Evolutionary conservation across 2,888 invertebrate species (phyloP).

Genomic region (Drosophila pseudotalamancana): DNA sequence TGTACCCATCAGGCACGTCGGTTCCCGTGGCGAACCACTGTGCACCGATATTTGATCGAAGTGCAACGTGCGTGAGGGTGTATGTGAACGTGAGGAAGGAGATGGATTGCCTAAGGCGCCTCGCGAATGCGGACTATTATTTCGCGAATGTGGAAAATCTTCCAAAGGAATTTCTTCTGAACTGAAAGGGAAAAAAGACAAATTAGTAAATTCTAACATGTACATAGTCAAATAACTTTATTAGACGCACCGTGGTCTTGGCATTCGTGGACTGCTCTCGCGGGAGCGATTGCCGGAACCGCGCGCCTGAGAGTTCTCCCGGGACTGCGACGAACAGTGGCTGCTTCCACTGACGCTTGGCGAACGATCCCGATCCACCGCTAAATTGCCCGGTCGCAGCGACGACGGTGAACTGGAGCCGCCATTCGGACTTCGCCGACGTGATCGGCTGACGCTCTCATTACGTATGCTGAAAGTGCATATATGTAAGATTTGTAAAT

Average conservation of each 20-base stretch:
- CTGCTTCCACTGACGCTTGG: constrained; percentile 81
- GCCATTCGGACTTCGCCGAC: constrained; percentile 85
- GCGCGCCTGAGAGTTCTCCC: constrained; percentile 81
- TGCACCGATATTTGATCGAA: constrained; percentile 75
- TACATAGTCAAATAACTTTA: neutral
- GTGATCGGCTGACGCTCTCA: constrained; percentile 79
- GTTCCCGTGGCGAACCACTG: constrained; percentile 65
- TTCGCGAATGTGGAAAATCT: constrained; percentile 88
- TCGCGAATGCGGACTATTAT: constrained; percentile 84
- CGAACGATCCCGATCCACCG: constrained; percentile 80
- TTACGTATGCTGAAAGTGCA: constrained; percentile 71
- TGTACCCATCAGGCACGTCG: constrained; percentile 33
- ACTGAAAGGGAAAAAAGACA: too few species aligned
- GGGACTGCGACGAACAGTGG: constrained; percentile 83
- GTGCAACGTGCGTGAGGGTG: constrained; percentile 80
- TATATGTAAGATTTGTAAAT: neutral
- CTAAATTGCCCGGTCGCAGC: constrained; percentile 44
- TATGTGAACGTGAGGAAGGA: constrained; percentile 85
- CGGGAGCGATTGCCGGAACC: constrained; percentile 85
- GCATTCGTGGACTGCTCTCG: constrained; percentile 89
- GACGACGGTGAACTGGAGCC: constrained; percentile 84
- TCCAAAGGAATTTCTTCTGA: constrained; percentile 93
- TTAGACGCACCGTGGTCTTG: constrained; percentile 86
- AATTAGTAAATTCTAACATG: too few species aligned
- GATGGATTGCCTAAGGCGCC: constrained; percentile 58